Base-by-base conservation (phyloP, 2,888 invertebrate species). In the Tholera decimalis region DNA sequence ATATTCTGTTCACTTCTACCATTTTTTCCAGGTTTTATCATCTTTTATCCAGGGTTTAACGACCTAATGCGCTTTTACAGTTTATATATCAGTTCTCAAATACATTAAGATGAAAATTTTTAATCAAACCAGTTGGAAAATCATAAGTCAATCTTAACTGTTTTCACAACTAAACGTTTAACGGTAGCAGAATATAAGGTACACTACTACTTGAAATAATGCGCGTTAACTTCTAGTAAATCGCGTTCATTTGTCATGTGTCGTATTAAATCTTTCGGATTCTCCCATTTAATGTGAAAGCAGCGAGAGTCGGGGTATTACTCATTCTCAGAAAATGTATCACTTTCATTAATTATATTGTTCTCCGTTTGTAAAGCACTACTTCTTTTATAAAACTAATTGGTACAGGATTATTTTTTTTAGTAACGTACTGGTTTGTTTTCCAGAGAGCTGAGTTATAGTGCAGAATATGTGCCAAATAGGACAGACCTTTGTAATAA, bases 211-310 rank as follows among this genome's bases (percentile, higher is more conserved):
- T 49, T 56, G 47, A 68, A 59, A 68, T 67, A 73, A 64, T 69
- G 37, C 49, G 54, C 46, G 41, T 37, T 63, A 79, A 57, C 55
- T 60, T 58, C 55, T 24, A 62, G 56, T 72, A 73, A 79, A 76
- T 81, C 63, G 39, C 43, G 8, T 44, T 55, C 58, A 82, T 82
- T 83, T 71, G 65, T 79, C 80, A 73, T 61, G 35, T 73, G 82
- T 78, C 83, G 71, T 77, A 63, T 75, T 79, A 72, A 81, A 83
- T 83, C 76, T 73, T 65, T 58, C 44, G 41, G 50, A 71, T 67
- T 66, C 56, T 41, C 43, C 46, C 33, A 71, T 68, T 76, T 73
- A 46, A 47, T 51, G 68, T 56, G 66, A 43, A 67, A 61, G 65
- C 26, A 53, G 53, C 58, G 43, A 24, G 30, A 50, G 58, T 33